These are phyloP conservation scores for Mylabris phalerata DNA, from an alignment of 1,140 invertebrate genomes.

Conservation along the genomic window DNA sequence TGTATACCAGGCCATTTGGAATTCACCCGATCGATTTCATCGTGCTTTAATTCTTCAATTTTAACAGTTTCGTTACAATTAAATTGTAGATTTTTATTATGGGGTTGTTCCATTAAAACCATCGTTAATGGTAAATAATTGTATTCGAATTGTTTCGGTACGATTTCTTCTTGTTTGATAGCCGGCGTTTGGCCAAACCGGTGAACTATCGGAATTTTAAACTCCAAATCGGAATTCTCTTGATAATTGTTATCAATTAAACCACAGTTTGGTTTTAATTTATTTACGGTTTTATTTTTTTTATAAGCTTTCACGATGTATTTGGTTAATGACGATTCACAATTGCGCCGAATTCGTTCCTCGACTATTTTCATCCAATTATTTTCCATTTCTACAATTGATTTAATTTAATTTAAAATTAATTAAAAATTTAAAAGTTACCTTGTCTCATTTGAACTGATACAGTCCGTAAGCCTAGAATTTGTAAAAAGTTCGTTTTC, in stretches of 20 bases:
- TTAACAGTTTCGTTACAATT: neutral
- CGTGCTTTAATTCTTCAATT: conserved; percentile 4
- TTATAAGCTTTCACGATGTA: conserved; percentile 27
- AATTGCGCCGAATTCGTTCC: conserved; percentile 31
- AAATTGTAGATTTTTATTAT: conserved; percentile 1
- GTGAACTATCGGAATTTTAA: conserved; percentile 26
- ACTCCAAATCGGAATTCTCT: conserved; percentile 13
- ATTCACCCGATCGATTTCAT: conserved; percentile 1
- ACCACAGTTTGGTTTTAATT: conserved; percentile 11
- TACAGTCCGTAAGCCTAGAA: conserved; percentile 28
- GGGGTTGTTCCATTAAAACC: conserved; percentile 14
- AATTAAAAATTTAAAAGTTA: conserved; percentile 15
- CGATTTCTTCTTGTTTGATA: neutral
- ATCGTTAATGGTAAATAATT: conserved; percentile 20
- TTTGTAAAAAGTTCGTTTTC: conserved; percentile 33
- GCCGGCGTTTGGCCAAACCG: conserved; percentile 8
- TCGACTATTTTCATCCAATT: conserved; percentile 36
- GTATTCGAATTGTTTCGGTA: conserved; percentile 6
- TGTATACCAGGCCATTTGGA: conserved; percentile 32
- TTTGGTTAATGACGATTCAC: conserved; percentile 30
- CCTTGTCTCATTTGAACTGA: conserved; percentile 25
- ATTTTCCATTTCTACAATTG: conserved; percentile 33
- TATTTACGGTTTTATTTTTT: conserved; percentile 10
- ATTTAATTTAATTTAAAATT: neutral
- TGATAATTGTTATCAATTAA: conserved; percentile 7